Percentiles rank a stretch among this genome's conserved stretches.
Evolutionary conservation across 92 coral and sea anemone genomes (phyloP).

Genomic region (Montipora capitata): DNA sequence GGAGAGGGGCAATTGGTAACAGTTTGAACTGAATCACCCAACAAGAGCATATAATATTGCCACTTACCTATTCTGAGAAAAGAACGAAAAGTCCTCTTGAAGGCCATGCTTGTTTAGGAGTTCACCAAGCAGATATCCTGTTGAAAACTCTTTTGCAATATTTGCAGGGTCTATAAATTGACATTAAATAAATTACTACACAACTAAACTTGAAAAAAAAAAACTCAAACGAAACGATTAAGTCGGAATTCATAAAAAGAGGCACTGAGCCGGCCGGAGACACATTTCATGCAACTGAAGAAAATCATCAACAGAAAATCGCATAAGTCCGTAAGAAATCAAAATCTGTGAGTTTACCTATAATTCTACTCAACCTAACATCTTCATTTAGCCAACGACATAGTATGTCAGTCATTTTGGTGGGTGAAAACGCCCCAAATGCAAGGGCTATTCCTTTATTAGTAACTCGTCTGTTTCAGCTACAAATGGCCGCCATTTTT

Average conservation of each 20-base stretch:
- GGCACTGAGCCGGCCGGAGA: too few species aligned
- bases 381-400: slow-evolving; percentile 99
- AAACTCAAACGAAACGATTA: too few species aligned
- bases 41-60: background rate
- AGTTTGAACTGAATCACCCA: too few species aligned
- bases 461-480: background rate
- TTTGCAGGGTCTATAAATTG: slow-evolving; percentile 76
- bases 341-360: slow-evolving; percentile 77
- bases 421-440: slow-evolving; percentile 9
- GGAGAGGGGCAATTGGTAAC: too few species aligned
- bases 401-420: slow-evolving; percentile 93
- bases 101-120: slow-evolving; percentile 92
- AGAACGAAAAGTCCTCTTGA: slow-evolving; percentile 93
- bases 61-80: slow-evolving; percentile 95
- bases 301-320: background rate
- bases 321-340: background rate
- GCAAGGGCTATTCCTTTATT: too few species aligned
- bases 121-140: slow-evolving; percentile 95
- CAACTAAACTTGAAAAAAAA: too few species aligned
- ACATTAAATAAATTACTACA: too few species aligned
- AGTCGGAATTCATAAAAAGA: too few species aligned
- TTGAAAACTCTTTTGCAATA: slow-evolving; percentile 91
- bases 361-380: slow-evolving; percentile 84
- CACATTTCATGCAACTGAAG: too few species aligned
- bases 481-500: slow-evolving; percentile 80